phyloP scores from a whole-genome alignment of 2,888 invertebrate genomes.

The Campaea margaritaria region DNA sequence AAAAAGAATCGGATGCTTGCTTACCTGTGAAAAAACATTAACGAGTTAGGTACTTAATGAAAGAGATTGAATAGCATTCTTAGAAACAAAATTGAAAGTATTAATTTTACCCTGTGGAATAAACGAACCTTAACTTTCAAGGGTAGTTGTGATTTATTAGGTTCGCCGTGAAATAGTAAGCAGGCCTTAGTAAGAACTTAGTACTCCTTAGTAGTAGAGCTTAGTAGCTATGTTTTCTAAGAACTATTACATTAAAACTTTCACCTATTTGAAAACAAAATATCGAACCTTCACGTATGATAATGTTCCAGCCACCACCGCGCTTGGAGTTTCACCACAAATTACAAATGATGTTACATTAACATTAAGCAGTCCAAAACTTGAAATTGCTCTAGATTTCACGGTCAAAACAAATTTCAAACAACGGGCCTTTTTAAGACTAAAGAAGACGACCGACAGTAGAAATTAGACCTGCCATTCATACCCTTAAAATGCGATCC shows the following conservation, averaged over 20 bases:
- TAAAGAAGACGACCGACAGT: conserved; percentile 55
- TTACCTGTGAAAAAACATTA: conserved; percentile 13
- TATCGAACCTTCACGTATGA: background rate
- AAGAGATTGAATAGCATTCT: background rate
- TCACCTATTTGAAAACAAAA: no score
- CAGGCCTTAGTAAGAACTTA: no score
- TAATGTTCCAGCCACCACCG: background rate
- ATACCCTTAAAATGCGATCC: conserved; percentile 81
- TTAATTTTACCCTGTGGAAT: no score
- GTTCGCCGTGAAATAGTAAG: no score
- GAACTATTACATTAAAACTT: no score
- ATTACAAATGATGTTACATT: conserved; percentile 36
- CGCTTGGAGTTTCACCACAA: conserved; percentile 33
- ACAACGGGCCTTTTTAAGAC: conserved; percentile 43
- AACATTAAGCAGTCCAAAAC: conserved; percentile 35
- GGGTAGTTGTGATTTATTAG: no score
- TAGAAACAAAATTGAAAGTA: no score
- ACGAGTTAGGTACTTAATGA: background rate
- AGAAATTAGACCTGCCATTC: conserved; percentile 78
- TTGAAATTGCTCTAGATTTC: conserved; percentile 41
- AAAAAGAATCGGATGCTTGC: background rate
- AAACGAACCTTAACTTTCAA: no score
- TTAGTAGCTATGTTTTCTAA: no score
- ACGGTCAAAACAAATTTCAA: conserved; percentile 48
- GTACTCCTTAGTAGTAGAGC: no score